Percentiles rank a stretch among this genome's conserved stretches.
Evolutionary conservation across 1,140 invertebrate species (phyloP).

Genomic region (Colletes latitarsis): DNA sequence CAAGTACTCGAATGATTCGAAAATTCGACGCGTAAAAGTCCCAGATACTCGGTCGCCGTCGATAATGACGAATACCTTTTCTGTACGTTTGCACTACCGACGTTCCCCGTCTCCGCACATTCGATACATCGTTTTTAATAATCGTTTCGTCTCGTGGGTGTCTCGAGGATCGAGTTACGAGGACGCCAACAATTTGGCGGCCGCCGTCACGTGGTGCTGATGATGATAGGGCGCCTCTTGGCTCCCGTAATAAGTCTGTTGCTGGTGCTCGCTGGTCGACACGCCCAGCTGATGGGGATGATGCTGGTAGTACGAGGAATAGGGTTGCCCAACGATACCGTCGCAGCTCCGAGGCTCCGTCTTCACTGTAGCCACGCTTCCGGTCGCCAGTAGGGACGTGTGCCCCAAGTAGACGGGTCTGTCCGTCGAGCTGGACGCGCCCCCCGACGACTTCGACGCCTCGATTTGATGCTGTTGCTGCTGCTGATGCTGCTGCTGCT

Average conservation of each 20-base stretch:
- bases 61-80: no score
- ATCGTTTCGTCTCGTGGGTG: background rate
- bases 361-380: conserved; percentile 76
- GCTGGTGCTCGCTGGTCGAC: conserved; percentile 76
- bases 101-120: no score
- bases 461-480: conserved; percentile 76
- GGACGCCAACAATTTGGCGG: conserved; percentile 90
- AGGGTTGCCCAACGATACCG: conserved; percentile 75
- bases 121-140: background rate
- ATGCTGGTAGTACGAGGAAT: conserved; percentile 79
- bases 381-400: conserved; percentile 73
- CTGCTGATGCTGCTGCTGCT: conserved; percentile 67
- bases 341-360: conserved; percentile 80
- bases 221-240: conserved; percentile 85
- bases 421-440: conserved; percentile 69
- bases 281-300: conserved; percentile 78
- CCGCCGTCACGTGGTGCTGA: conserved; percentile 90
- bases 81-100: no score
- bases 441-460: conserved; percentile 66
- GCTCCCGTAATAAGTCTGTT: conserved; percentile 73
- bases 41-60: no score
- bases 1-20: no score
- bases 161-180: conserved; percentile 80
- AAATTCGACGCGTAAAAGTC: no score
- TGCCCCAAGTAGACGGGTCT: conserved; percentile 78